Base-by-base conservation (phyloP, 2,888 invertebrate species). In the Heliconius cydno region DNA sequence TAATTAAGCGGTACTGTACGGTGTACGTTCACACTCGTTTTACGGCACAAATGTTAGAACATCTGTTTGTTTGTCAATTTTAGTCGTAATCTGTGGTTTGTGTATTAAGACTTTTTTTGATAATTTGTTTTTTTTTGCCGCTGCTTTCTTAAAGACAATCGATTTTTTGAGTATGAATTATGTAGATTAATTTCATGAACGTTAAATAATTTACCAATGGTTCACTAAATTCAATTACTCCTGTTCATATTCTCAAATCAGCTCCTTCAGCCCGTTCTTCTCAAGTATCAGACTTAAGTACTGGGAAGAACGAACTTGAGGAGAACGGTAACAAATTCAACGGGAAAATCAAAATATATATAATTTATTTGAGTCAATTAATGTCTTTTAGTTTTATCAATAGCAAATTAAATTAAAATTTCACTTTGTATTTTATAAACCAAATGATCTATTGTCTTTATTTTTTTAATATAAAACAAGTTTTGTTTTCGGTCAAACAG, bases 21-120 rank as follows among this genome's bases (percentile, higher is more conserved):
- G 92, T 94, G 92, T 93, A 90, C 81, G 88, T 90, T 60, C 93
- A 94, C 95, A 95, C 95, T 95, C 94, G 95, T 95, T 95, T 94
- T 94, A 92, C 90, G 92, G 94, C 95, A 94, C 95, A 95, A 94
- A 92, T 92, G 91, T 94, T 94, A 94, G 92, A 89, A 88, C 88
- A 90, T 89, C 90, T 88, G 89, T 94, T 94, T 90, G 90, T 92
- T 94, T 94, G 88, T 94, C 94, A 94, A 94, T 95, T 95, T 94
- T 95, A 94, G 93, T 91, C 86, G 86, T 93, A 93, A 85, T 84
- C 86, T 83, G 86, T 85, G 83, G 86, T 91, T 88, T 80, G 82
- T 79, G 80, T 82, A 83, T 79, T 68, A 77, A 86, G 87, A 72
- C 77, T 77, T 75, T 28, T 22, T 52, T 80, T 78, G 57, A n/a